Evolutionary conservation across 1,140 invertebrate genomes (phyloP).

Genomic region (Formica selysi): DNA sequence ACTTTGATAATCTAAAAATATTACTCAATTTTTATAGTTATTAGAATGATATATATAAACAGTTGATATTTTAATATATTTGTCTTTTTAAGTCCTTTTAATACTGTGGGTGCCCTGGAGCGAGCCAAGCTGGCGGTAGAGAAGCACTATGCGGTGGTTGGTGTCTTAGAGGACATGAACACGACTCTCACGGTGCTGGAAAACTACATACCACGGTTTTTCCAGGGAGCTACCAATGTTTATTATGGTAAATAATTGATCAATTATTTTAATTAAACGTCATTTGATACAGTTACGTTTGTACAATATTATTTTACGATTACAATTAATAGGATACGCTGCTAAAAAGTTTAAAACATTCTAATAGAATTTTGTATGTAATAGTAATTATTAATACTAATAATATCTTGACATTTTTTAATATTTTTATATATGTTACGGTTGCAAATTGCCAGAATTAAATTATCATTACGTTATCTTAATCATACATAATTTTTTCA

Average conservation of each 20-base stretch:
- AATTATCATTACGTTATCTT: conserved; percentile 5
- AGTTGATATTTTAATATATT: neutral
- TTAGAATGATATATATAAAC: neutral
- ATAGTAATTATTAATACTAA: too few species aligned
- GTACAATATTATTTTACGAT: neutral
- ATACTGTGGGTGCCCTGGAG: conserved; percentile 93
- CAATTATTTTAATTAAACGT: neutral
- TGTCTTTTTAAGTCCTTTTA: conserved; percentile 90
- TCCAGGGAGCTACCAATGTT: conserved; percentile 91
- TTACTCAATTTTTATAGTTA: conserved; percentile 1
- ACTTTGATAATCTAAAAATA: too few species aligned
- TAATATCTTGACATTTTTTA: too few species aligned
- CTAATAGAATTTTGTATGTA: too few species aligned
- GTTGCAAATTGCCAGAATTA: neutral
- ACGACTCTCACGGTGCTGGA: conserved; percentile 94
- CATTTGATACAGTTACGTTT: neutral
- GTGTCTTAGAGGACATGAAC: conserved; percentile 95
- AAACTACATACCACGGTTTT: conserved; percentile 94
- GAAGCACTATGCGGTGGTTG: conserved; percentile 94
- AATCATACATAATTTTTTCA: neutral
- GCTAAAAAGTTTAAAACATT: neutral
- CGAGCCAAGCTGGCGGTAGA: conserved; percentile 94
- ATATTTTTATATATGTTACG: neutral
- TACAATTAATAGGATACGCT: neutral
- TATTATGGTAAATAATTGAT: conserved; percentile 91